phyloP scores from a whole-genome alignment of 2,888 invertebrate species.

The Achlya flavicornis region DNA sequence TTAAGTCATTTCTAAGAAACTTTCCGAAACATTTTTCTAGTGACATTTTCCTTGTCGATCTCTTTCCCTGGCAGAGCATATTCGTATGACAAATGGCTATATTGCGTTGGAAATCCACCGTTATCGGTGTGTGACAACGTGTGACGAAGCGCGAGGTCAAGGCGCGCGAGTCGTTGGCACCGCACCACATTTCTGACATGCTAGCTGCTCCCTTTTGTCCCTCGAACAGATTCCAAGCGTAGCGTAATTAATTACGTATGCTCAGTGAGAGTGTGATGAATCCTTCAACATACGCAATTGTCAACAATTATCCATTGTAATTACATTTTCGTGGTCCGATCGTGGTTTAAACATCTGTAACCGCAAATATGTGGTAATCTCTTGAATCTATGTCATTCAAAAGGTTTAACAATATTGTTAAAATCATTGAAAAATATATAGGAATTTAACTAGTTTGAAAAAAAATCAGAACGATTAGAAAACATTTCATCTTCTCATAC shows the following conservation, averaged over 20 bases:
- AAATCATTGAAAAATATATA: neutral
- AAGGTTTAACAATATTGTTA: neutral
- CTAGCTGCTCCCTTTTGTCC: constrained; percentile 2
- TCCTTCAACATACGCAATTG: neutral
- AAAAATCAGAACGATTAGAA: neutral
- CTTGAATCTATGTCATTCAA: neutral
- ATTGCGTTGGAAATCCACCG: constrained; percentile 41
- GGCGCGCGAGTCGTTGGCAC: constrained; percentile 74
- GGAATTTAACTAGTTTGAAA: no score
- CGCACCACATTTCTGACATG: constrained; percentile 54
- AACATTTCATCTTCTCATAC: neutral
- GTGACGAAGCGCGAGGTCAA: constrained; percentile 66
- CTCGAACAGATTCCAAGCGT: constrained; percentile 11
- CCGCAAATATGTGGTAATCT: neutral
- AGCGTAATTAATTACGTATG: neutral
- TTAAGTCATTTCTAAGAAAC: neutral
- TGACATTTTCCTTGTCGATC: constrained; percentile 36
- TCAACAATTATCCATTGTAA: constrained; percentile 9
- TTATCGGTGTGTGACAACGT: constrained; percentile 50
- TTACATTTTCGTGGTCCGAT: constrained; percentile 14
- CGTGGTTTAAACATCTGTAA: constrained; percentile 8
- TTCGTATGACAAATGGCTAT: constrained; percentile 25
- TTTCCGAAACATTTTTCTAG: constrained; percentile 20
- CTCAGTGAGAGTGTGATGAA: neutral
- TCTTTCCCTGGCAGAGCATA: constrained; percentile 25